Evolutionary conservation across 2,888 invertebrate species (phyloP), one percentile per base, ranked within the genome.

Genomic region (Drosophila anceps): DNA sequence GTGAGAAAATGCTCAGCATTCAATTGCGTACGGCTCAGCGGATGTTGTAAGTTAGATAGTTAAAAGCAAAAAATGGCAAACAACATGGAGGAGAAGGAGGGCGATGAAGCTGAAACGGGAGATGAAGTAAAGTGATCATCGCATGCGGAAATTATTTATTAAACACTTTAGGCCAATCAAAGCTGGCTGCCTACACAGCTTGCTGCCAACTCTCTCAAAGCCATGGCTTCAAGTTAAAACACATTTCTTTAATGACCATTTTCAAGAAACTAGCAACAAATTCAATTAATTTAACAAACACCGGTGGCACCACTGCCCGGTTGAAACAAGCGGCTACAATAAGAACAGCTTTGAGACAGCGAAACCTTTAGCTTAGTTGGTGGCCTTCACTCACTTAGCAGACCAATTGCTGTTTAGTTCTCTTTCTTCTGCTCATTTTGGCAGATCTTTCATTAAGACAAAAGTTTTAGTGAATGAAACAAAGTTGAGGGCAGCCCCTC

Each of bases 391-490:
- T 80, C 68, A 69, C 51, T 78, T 73, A 67, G 71, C 70, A 39
- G 43, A 54, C 70, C 67, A 68, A 73, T 57, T 63, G 57, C 64
- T 71, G 58, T 41, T 75, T 44, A 33, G 61, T 70, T 72, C 53
- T 70, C 51, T 57, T 41, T 59, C 35, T 50, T 13, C 46, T 37
- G 15, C n/a, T 60, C 24, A 43, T 66, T 62, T 71, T 63, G 72
- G 59, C 68, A 81, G 84, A 86, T 88, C 75, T 88, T 88, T 88
- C 86, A 86, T 86, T 88, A 88, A 86, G 87, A 86, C 89, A 84
- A 85, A 79, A 71, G 48, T 65, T 81, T 88, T 88, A 73, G 78
- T 85, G 84, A 85, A 85, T 85, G 84, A 85, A 85, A 77, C 77
- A 71, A 70, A 79, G 77, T 75, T 61, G 71, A 65, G 67, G 64